Evolutionary conservation across 2,888 invertebrate genomes (phyloP).

Genomic region (Druceiella hillmani): DNA sequence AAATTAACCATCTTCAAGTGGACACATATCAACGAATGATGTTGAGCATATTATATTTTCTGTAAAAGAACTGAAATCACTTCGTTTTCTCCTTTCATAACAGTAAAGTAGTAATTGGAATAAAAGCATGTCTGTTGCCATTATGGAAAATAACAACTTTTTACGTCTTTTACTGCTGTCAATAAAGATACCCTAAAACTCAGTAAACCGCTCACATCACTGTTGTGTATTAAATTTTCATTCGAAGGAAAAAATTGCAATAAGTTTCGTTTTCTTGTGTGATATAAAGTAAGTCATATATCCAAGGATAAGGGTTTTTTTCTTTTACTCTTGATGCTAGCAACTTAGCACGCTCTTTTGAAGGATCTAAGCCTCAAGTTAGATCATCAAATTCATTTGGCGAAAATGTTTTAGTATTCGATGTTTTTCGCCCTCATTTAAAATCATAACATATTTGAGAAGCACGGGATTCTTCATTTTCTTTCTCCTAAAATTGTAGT

Average conservation of each 20-base stretch:
- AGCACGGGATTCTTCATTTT: no score
- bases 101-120: slow-evolving; percentile 15
- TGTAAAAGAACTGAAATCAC: slow-evolving; percentile 4
- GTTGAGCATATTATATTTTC: background rate
- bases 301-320: slow-evolving; percentile 16
- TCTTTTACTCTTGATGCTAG: slow-evolving; percentile 22
- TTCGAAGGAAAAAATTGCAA: slow-evolving; percentile 16
- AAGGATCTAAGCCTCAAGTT: slow-evolving; percentile 20
- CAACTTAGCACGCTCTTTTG: slow-evolving; percentile 22
- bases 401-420: no score
- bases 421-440: no score
- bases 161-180: slow-evolving; percentile 19
- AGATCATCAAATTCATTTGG: no score
- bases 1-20: no score
- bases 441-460: no score
- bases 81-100: slow-evolving; percentile 1
- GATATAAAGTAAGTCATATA: slow-evolving; percentile 14
- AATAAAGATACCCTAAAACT: slow-evolving; percentile 20
- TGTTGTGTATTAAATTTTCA: slow-evolving; percentile 17
- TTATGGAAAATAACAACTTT: slow-evolving; percentile 21
- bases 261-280: slow-evolving; percentile 13
- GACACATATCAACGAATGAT: no score
- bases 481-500: no score
- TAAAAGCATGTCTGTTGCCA: slow-evolving; percentile 16
- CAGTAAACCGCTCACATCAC: slow-evolving; percentile 14